These are phyloP conservation scores for Gallinago media DNA, from an alignment of 2,113 vertebrate genomes.

Conservation along the genomic window DNA sequence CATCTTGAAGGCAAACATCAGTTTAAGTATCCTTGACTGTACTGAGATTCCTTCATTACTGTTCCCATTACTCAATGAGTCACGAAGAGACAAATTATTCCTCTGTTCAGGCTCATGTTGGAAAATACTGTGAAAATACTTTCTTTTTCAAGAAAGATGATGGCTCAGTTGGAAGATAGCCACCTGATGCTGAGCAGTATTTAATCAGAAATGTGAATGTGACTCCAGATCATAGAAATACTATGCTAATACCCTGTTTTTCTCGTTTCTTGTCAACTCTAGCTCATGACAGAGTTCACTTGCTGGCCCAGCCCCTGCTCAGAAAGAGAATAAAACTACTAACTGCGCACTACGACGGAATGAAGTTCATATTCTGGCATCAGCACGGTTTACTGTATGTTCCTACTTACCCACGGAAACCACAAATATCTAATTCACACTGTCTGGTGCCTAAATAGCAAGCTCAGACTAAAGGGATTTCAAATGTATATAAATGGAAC, in stretches of 20 bases:
- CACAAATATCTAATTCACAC: background rate
- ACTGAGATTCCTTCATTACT: background rate
- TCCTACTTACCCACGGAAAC: background rate
- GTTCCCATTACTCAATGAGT: background rate
- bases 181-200: background rate
- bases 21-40: background rate
- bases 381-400: background rate
- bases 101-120: background rate
- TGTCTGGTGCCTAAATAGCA: background rate
- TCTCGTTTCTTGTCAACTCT: background rate
- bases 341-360: rapidly evolving
- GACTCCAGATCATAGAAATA: background rate
- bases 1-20: background rate
- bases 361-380: background rate
- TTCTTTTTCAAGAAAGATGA: background rate
- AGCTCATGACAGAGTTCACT: background rate
- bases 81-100: background rate
- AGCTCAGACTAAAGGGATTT: background rate
- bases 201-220: background rate
- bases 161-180: background rate
- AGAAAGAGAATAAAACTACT: background rate
- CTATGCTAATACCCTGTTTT: background rate
- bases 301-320: background rate
- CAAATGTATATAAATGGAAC: background rate
- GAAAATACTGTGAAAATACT: background rate